phyloP scores from a whole-genome alignment of 2,113 vertebrate species.

The Pholis gunnellus region DNA sequence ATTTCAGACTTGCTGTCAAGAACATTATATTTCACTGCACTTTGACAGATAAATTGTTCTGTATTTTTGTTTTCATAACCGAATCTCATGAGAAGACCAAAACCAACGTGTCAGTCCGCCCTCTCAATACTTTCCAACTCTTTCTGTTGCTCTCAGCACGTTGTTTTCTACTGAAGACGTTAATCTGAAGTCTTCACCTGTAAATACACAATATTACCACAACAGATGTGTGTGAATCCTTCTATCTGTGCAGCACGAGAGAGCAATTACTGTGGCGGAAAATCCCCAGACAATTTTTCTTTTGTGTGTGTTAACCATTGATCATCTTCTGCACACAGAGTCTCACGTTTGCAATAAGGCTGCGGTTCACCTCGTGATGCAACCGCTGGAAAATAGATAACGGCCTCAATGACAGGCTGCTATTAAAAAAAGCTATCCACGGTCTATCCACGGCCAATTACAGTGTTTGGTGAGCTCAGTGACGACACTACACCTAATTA shows the following conservation, averaged over 20 bases:
- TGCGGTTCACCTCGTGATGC: background rate
- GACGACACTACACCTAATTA: slow-evolving; percentile 62
- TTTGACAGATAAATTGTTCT: too few species aligned
- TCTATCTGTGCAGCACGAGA: background rate
- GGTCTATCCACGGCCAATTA: slow-evolving; percentile 57
- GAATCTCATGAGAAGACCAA: background rate
- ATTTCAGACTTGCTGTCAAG: too few species aligned
- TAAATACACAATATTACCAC: background rate
- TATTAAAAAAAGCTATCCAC: slow-evolving; percentile 50
- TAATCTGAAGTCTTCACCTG: background rate
- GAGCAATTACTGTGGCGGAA: background rate
- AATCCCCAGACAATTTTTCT: slow-evolving; percentile 3
- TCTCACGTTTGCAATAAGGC: slow-evolving; percentile 9
- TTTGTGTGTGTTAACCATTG: background rate
- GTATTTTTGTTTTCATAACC: background rate
- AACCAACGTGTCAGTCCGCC: background rate
- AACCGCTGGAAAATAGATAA: slow-evolving; percentile 28
- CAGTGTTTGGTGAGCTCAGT: slow-evolving; percentile 27
- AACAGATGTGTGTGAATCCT: background rate
- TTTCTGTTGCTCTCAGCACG: too few species aligned
- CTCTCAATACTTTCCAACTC: background rate
- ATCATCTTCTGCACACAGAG: background rate
- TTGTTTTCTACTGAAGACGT: too few species aligned
- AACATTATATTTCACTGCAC: too few species aligned
- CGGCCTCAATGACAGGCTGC: slow-evolving; percentile 39